Conservation (phyloP, 2,888 invertebrate species). For the Hyposoter dolosus region DNA sequence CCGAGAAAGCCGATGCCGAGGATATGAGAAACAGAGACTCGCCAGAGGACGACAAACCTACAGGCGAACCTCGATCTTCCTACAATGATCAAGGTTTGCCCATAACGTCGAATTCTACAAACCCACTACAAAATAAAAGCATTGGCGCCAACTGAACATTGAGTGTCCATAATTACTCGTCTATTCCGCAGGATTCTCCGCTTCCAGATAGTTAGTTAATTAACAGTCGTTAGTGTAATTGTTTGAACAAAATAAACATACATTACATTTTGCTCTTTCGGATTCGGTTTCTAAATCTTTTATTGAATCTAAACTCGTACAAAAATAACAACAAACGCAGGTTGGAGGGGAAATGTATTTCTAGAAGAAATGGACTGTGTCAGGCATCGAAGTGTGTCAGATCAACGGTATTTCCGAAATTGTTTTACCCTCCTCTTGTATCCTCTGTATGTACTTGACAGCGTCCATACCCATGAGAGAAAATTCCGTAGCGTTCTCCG, state of each 20-base stretch:
- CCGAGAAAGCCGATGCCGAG: background rate
- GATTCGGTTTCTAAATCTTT: background rate
- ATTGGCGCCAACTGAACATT: background rate
- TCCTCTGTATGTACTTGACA: conserved; percentile 73
- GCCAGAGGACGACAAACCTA: background rate
- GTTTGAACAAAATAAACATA: background rate
- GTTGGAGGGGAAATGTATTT: background rate
- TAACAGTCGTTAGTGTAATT: background rate
- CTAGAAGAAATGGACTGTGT: background rate
- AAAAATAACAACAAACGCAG: background rate
- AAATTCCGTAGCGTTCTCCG: conserved; percentile 72
- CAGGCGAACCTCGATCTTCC: conserved; percentile 3
- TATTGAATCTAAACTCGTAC: background rate
- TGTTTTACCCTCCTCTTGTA: conserved; percentile 70
- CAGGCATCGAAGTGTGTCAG: conserved; percentile 18
- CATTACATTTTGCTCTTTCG: no score
- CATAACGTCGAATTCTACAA: conserved; percentile 9
- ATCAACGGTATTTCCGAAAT: conserved; percentile 45
- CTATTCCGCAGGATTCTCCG: no score
- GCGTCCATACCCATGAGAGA: conserved; percentile 75
- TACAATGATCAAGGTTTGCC: background rate
- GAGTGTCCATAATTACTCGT: background rate
- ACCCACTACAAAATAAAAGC: background rate
- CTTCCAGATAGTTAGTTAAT: background rate
- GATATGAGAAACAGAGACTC: conserved; percentile 6